These are phyloP conservation scores for Andrena trimmerana DNA, from an alignment of 2,888 invertebrate species.

Conservation along the genomic window DNA sequence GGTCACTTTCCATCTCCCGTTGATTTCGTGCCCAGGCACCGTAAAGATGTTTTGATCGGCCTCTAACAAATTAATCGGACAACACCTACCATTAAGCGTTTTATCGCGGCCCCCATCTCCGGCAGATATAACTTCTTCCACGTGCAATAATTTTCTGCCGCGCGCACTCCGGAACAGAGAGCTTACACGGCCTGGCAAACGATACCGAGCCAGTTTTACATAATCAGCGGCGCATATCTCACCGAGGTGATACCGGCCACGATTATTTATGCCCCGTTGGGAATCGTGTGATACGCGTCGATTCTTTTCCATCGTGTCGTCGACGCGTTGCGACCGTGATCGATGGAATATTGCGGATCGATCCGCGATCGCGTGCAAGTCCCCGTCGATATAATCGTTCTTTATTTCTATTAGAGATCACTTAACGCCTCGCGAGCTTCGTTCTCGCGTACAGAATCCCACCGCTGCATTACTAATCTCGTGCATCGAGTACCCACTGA, in stretches of 20 bases:
- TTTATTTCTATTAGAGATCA: too few species aligned
- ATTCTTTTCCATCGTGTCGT: constrained; percentile 15
- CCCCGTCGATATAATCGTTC: background rate
- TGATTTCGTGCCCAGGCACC: constrained; percentile 48
- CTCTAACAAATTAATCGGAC: constrained; percentile 51
- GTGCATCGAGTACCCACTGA: too few species aligned
- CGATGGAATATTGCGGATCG: background rate
- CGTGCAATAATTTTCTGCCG: constrained; percentile 44
- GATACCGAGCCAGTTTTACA: constrained; percentile 44
- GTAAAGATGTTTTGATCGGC: constrained; percentile 50
- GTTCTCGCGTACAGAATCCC: too few species aligned
- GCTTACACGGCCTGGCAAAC: constrained; percentile 39
- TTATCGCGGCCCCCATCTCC: constrained; percentile 44
- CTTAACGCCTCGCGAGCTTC: too few species aligned
- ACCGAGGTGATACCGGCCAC: constrained; percentile 15
- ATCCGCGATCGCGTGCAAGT: background rate
- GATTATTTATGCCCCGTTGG: constrained; percentile 14
- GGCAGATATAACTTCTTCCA: constrained; percentile 30
- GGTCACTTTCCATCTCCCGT: constrained; percentile 36
- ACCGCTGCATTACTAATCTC: too few species aligned
- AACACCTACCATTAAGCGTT: constrained; percentile 26
- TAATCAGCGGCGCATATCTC: constrained; percentile 54
- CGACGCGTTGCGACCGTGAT: constrained; percentile 6
- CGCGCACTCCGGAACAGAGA: constrained; percentile 38
- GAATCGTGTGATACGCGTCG: constrained; percentile 11